These are phyloP conservation scores for Falco peregrinus DNA, from an alignment of 2,797 vertebrate genomes.

Conservation along the genomic window DNA sequence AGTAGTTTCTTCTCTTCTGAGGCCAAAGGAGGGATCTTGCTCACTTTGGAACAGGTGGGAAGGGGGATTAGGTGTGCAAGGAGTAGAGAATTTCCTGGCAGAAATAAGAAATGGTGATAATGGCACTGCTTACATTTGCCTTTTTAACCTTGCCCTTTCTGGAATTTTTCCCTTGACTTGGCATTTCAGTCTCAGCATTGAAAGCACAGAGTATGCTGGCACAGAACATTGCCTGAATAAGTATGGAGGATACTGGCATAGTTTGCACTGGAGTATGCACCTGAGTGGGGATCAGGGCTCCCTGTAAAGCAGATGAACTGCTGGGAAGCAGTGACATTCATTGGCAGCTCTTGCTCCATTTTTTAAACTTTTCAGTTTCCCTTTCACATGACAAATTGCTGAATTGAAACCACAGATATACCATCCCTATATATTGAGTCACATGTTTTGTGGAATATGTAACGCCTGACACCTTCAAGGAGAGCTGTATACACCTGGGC, in stretches of 20 bases:
- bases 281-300: background rate
- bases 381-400: background rate
- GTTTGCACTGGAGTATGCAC: background rate
- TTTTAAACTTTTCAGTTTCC: background rate
- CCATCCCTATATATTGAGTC: background rate
- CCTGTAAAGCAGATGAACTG: background rate
- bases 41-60: background rate
- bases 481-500: background rate
- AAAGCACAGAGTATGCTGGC: background rate
- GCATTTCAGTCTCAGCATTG: background rate
- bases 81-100: background rate
- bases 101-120: background rate
- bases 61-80: background rate
- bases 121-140: background rate
- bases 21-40: background rate
- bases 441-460: background rate
- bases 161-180: background rate
- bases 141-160: background rate
- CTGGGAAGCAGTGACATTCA: background rate
- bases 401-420: background rate
- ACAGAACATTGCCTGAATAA: background rate
- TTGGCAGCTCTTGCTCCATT: background rate
- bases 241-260: background rate
- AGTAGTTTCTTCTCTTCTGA: background rate
- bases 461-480: background rate